Percentiles rank a stretch among this genome's conserved stretches.
These are phyloP conservation scores for Lymantria dispar DNA, from an alignment of 2,888 invertebrate species.

Conservation along the genomic window DNA sequence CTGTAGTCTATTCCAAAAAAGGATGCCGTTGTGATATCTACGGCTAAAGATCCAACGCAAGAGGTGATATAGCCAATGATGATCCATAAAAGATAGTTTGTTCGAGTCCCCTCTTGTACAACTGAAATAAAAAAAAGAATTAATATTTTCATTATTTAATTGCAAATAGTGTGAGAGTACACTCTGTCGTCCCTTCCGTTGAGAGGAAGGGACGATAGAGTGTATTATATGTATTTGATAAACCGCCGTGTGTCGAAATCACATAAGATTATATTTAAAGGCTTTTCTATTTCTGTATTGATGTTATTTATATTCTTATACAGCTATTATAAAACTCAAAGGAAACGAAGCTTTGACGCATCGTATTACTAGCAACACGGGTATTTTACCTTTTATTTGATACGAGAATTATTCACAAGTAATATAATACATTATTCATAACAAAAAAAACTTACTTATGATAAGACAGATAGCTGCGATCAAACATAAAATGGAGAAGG, in stretches of 20 bases:
- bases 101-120: conserved; percentile 25
- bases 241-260: too few relatives aligned
- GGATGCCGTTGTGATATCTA: conserved; percentile 50
- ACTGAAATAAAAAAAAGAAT: conserved; percentile 26
- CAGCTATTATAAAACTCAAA: too few relatives aligned
- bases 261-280: too few relatives aligned
- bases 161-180: too few relatives aligned
- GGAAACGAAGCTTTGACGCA: too few relatives aligned
- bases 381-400: neutral
- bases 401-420: neutral
- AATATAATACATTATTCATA: neutral
- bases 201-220: too few relatives aligned
- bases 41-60: conserved; percentile 40
- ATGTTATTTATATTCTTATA: too few relatives aligned
- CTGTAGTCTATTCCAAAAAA: conserved; percentile 55
- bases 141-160: too few relatives aligned
- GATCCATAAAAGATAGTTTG: conserved; percentile 32
- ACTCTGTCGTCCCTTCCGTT: too few relatives aligned
- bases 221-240: too few relatives aligned
- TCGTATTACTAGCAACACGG: too few relatives aligned
- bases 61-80: conserved; percentile 41
- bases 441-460: conserved; percentile 36
- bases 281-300: too few relatives aligned
- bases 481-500: conserved; percentile 37
- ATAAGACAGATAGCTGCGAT: conserved; percentile 35